Percentiles rank a stretch among this genome's conserved stretches.
Evolutionary conservation across 2,888 invertebrate genomes (phyloP).

Genomic region (Acanthosepion lycidas): DNA sequence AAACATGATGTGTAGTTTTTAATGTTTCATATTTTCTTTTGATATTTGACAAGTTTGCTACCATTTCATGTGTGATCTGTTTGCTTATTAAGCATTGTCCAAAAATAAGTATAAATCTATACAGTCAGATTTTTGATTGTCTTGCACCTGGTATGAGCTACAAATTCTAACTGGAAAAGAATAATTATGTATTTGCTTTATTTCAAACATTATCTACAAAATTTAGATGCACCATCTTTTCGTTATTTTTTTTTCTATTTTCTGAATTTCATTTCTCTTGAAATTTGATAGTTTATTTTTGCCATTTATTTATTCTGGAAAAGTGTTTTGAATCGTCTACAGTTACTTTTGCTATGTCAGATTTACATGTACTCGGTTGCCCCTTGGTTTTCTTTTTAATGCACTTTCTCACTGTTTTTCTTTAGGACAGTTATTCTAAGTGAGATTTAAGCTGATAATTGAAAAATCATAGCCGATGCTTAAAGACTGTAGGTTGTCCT

Average conservation of each 20-base stretch:
- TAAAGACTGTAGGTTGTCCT: conserved; percentile 1
- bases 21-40: conserved; percentile 20
- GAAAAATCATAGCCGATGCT: not conserved
- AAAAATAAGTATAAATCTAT: too few relatives aligned
- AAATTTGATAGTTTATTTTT: too few relatives aligned
- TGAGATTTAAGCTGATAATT: conserved; percentile 4
- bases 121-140: too few relatives aligned
- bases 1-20: conserved; percentile 16
- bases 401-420: not conserved
- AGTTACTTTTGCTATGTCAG: not conserved
- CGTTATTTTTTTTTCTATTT: too few relatives aligned
- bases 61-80: not conserved
- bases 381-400: not conserved
- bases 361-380: not conserved
- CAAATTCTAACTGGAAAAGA: too few relatives aligned
- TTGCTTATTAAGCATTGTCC: too few relatives aligned
- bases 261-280: too few relatives aligned
- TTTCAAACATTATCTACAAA: too few relatives aligned
- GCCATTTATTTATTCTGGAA: too few relatives aligned
- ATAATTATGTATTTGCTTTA: too few relatives aligned
- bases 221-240: too few relatives aligned
- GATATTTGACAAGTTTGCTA: not conserved
- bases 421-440: not conserved
- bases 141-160: too few relatives aligned
- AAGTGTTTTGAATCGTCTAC: not conserved